These are phyloP conservation scores for Caenorhabditis macrosperma DNA, from an alignment of 2,888 invertebrate genomes.

Conservation along the genomic window DNA sequence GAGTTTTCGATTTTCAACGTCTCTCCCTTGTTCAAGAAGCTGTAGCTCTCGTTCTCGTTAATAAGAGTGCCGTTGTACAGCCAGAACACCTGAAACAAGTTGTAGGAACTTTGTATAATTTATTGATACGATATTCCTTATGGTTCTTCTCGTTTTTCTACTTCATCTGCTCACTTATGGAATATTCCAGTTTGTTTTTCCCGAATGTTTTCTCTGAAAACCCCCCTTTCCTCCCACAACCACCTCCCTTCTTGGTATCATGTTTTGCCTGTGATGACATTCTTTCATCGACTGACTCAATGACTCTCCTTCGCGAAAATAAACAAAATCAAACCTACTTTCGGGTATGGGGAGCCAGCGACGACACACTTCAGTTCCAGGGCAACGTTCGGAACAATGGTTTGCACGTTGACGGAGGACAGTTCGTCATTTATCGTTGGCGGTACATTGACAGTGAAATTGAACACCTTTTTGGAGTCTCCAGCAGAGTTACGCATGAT, in stretches of 20 bases:
- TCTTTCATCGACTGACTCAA: conserved; percentile 19
- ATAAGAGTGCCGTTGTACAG: conserved; percentile 48
- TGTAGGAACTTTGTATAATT: not conserved
- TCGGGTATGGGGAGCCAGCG: conserved; percentile 42
- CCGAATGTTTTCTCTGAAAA: conserved; percentile 6
- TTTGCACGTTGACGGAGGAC: conserved; percentile 70
- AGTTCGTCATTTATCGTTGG: conserved; percentile 74
- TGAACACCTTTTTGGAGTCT: conserved; percentile 74
- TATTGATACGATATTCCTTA: not conserved
- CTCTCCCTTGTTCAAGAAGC: conserved; percentile 55
- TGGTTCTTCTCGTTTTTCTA: not conserved
- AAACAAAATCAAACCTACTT: conserved; percentile 6
- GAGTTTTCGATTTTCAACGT: conserved; percentile 48
- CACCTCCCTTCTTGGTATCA: conserved; percentile 20
- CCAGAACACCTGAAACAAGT: conserved; percentile 66
- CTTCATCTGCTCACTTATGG: conserved; percentile 41
- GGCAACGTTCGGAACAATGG: conserved; percentile 60
- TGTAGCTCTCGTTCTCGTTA: not conserved
- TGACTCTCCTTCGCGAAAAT: conserved; percentile 9
- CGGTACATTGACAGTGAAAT: conserved; percentile 73
- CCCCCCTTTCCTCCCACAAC: not conserved
- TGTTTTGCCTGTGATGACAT: conserved; percentile 19
- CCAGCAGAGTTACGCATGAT: conserved; percentile 76
- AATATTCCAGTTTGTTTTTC: conserved; percentile 10
- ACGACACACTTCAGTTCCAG: conserved; percentile 81